A percentile compares a stretch with the other conserved stretches of the same genome.
These are phyloP conservation scores for Mormyrus iriodes DNA, from an alignment of 2,113 vertebrate genomes.

Conservation along the genomic window DNA sequence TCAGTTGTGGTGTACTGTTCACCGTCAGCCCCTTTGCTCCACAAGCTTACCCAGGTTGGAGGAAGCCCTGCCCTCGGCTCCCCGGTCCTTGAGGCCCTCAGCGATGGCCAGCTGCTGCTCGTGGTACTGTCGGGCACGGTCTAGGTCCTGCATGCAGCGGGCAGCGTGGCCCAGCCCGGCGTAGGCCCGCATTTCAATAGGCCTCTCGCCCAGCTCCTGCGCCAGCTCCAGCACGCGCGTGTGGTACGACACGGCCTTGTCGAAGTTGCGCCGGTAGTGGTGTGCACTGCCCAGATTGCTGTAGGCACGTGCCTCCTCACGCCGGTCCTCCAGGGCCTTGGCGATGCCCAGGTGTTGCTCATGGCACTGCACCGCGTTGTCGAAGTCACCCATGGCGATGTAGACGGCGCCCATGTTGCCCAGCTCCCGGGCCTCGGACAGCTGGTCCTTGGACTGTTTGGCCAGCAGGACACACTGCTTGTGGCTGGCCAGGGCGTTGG, in stretches of 20 bases:
- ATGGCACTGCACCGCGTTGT: slow-evolving; percentile 90
- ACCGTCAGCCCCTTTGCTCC: background rate
- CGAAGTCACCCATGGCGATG: slow-evolving; percentile 97
- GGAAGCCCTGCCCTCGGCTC: slow-evolving; percentile 88
- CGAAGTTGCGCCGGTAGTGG: slow-evolving; percentile 93
- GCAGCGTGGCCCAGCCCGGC: slow-evolving; percentile 92
- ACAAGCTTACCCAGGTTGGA: slow-evolving; percentile 86
- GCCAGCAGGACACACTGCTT: slow-evolving; percentile 95
- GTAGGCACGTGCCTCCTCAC: slow-evolving; percentile 93
- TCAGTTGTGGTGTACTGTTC: background rate
- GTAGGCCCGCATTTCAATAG: slow-evolving; percentile 94
- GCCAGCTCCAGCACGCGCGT: slow-evolving; percentile 89
- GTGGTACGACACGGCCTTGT: slow-evolving; percentile 98
- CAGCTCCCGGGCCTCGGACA: slow-evolving; percentile 89
- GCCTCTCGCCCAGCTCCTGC: slow-evolving; percentile 82
- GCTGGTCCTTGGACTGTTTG: slow-evolving; percentile 94
- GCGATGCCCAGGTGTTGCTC: slow-evolving; percentile 90
- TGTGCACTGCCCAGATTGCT: slow-evolving; percentile 97
- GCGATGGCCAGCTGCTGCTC: slow-evolving; percentile 89
- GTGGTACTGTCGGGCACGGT: slow-evolving; percentile 95
- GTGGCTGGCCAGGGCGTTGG: slow-evolving; percentile 92
- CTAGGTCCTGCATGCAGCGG: slow-evolving; percentile 95
- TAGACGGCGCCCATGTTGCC: slow-evolving; percentile 99
- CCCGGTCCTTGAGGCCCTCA: slow-evolving; percentile 85
- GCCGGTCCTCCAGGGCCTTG: slow-evolving; percentile 83